Conservation (phyloP, 2,113 vertebrate genomes). For the Chamaetylas fuelleborni region DNA sequence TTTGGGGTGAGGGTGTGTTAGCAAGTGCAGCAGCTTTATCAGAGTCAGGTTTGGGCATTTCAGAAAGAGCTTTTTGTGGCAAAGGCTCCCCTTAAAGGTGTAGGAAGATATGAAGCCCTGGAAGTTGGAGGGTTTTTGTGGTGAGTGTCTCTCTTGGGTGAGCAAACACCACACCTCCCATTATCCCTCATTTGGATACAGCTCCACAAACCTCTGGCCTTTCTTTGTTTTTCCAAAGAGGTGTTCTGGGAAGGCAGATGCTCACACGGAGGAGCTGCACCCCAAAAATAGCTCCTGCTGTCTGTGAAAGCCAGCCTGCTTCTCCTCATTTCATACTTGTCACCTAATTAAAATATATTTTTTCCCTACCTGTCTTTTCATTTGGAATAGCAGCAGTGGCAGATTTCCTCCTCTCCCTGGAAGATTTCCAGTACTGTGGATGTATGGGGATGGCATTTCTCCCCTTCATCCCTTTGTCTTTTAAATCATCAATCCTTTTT, state of each 20-base stretch:
- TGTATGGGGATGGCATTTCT: neutral
- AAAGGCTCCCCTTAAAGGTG: neutral
- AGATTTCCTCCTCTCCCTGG: neutral
- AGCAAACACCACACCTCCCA: neutral
- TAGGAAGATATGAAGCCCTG: accelerated
- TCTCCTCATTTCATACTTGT: neutral
- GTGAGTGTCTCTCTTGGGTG: neutral
- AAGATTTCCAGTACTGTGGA: neutral
- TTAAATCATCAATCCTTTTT: neutral
- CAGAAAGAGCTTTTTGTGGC: neutral
- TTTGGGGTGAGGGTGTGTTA: neutral
- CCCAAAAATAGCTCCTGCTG: neutral
- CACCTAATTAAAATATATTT: neutral
- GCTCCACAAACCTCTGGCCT: neutral
- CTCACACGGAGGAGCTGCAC: neutral
- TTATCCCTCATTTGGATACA: neutral
- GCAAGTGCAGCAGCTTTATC: neutral
- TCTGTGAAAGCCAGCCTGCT: neutral
- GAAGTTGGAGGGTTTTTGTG: neutral
- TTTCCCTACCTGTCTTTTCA: neutral
- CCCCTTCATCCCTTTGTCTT: neutral
- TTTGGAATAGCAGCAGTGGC: neutral
- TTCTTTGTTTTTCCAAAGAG: neutral
- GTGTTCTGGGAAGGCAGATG: neutral
- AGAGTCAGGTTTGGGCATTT: neutral